These are phyloP conservation scores for Agrypnia vestita DNA, from an alignment of 1,140 invertebrate species.

Conservation along the genomic window DNA sequence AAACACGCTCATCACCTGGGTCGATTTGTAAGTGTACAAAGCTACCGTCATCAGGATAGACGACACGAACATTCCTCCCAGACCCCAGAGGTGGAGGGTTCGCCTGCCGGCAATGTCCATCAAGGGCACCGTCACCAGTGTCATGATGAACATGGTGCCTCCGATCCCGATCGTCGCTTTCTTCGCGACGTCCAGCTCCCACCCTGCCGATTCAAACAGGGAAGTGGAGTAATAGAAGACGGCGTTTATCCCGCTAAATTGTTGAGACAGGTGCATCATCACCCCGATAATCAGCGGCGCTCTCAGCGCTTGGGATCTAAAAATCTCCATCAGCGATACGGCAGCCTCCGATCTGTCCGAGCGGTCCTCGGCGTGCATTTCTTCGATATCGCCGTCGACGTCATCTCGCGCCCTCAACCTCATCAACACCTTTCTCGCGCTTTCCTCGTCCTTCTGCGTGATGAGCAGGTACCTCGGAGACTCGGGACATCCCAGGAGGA, in stretches of 20 bases:
- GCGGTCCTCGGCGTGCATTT: slow-evolving; percentile 89
- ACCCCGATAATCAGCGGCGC: slow-evolving; percentile 91
- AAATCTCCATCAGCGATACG: slow-evolving; percentile 86
- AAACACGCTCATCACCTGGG: slow-evolving; percentile 74
- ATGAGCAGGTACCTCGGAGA: slow-evolving; percentile 86
- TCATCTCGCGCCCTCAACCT: slow-evolving; percentile 69
- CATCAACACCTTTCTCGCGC: slow-evolving; percentile 78
- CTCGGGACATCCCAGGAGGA: slow-evolving; percentile 91
- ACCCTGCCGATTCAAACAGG: slow-evolving; percentile 87
- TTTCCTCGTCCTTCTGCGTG: slow-evolving; percentile 88
- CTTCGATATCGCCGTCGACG: slow-evolving; percentile 91
- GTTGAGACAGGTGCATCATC: slow-evolving; percentile 95
- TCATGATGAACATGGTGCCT: slow-evolving; percentile 93
- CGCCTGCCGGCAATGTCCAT: slow-evolving; percentile 93
- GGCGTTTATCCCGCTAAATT: slow-evolving; percentile 95
- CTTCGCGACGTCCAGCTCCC: slow-evolving; percentile 82
- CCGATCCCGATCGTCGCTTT: slow-evolving; percentile 96
- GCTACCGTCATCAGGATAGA: slow-evolving; percentile 93
- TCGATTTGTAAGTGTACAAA: slow-evolving; percentile 74
- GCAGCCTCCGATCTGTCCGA: slow-evolving; percentile 87
- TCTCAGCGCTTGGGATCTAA: slow-evolving; percentile 84
- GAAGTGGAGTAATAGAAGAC: slow-evolving; percentile 94
- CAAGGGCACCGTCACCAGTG: slow-evolving; percentile 92
- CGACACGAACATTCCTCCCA: slow-evolving; percentile 93
- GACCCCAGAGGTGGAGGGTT: slow-evolving; percentile 89